Conservation (phyloP, 1,140 invertebrate genomes). For the Drosophila fuyamai region DNA sequence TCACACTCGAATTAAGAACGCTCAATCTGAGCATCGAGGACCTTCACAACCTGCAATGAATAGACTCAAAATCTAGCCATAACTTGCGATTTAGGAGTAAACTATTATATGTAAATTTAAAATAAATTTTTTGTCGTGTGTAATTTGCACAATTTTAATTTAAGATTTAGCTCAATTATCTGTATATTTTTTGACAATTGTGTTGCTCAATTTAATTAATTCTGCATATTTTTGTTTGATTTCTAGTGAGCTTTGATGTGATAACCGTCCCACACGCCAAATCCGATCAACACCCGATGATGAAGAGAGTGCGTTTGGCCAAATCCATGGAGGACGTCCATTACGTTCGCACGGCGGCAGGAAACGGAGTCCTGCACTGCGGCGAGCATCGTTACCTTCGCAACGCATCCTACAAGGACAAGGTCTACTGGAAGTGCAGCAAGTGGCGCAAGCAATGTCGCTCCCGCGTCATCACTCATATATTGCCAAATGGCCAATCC, state of each 20-base stretch:
- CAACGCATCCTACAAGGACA: conserved; percentile 79
- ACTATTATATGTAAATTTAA: conserved; percentile 12
- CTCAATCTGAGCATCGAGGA: conserved; percentile 69
- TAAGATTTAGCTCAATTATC: neutral
- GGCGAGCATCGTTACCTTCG: conserved; percentile 78
- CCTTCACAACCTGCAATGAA: conserved; percentile 58
- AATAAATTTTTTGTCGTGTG: conserved; percentile 36
- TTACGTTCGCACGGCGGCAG: conserved; percentile 66
- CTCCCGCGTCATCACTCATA: conserved; percentile 74
- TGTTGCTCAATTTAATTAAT: conserved; percentile 12
- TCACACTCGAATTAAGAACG: conserved; percentile 60
- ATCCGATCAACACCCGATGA: conserved; percentile 12
- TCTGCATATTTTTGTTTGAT: neutral
- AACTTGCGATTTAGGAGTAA: conserved; percentile 36
- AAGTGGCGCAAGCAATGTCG: conserved; percentile 81
- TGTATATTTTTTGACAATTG: neutral
- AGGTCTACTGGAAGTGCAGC: conserved; percentile 84
- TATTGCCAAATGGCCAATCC: conserved; percentile 33
- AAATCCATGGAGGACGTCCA: conserved; percentile 58
- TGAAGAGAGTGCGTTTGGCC: conserved; percentile 58
- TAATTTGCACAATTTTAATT: conserved; percentile 5
- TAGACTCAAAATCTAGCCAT: conserved; percentile 31
- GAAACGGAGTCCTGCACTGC: conserved; percentile 71
- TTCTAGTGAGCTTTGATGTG: conserved; percentile 52
- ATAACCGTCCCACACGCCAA: conserved; percentile 4